Evolutionary conservation across 2,113 vertebrate species (phyloP), one percentile per base, ranked within the genome.

Genomic region (Chaetodon trifascialis): DNA sequence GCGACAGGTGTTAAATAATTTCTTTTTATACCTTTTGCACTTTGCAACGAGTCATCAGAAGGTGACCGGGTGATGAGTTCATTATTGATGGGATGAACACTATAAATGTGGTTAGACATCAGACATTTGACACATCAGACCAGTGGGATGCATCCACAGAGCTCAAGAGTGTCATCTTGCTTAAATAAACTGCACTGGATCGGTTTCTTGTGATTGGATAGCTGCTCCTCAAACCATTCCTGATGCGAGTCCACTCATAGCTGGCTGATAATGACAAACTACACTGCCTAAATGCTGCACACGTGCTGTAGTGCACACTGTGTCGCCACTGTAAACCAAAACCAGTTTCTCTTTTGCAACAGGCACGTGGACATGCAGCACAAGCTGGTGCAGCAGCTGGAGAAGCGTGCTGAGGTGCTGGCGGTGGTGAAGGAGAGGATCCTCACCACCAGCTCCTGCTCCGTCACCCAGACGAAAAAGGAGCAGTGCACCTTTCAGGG

Each of bases 401-500:
- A 96, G 91, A 96, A 94, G 82, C 90, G 67, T 55, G 89, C 92
- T 0, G 95, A 96, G 16, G 92, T 96, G 47, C 92, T 99, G 75
- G 96, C 96, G 5, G 56, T 99, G 51, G 85, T 99, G 91, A 97
- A 94, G 15, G 96, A 98, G 90, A 96, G 95, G 90, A 96, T 99
- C 54, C 46, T 97, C 83, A 99, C 97, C 7, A 96, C 96, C 12
- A 88, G 92, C 49, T 88, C 91, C 68, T 97, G 97, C 63, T 88
- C 91, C 0, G 93, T 99, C 84, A 94, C 90, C 0, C 96, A 96
- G 88, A 92, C 21, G 0, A 77, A 78, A 11, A 84, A 75, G 67
- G 89, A 94, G 1, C 94, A 96, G 78, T 95, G 95, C 86, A 93
- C 78, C 68, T 91, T 94, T 1, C 85, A 90, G 0, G 92, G 95